phyloP scores from a whole-genome alignment of 2,113 vertebrate species.

The Marmota flaviventris region DNA sequence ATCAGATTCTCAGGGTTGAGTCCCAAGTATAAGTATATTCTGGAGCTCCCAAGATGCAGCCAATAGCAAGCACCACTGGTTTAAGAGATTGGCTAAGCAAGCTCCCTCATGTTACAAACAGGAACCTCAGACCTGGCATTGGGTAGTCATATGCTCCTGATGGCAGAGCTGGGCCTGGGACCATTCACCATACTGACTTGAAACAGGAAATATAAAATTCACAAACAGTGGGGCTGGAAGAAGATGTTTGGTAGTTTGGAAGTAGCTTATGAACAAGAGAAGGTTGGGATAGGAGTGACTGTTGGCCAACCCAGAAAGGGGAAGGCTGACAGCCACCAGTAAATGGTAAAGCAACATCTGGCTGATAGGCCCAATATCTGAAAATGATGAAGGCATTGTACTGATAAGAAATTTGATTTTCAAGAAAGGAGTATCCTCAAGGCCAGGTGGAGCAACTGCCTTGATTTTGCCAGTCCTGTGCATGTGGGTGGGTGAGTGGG shows the following conservation, averaged over 20 bases:
- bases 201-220: background rate
- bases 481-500: background rate
- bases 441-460: background rate
- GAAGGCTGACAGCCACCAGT: background rate
- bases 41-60: background rate
- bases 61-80: background rate
- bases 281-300: background rate
- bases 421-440: background rate
- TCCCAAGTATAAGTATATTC: background rate
- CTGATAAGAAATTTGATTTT: slow-evolving; percentile 28
- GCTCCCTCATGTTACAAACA: background rate
- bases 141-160: background rate
- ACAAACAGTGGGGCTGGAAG: background rate
- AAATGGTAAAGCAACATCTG: background rate
- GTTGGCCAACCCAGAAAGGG: background rate
- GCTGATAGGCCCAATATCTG: slow-evolving; percentile 5
- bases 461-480: slow-evolving; percentile 34
- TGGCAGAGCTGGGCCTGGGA: background rate
- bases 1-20: background rate
- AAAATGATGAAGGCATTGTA: background rate
- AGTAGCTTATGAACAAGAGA: background rate
- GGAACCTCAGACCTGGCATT: background rate
- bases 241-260: background rate
- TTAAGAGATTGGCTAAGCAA: background rate
- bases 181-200: background rate